Evolutionary conservation across 2,888 invertebrate genomes (phyloP).

Genomic region (Papilio gigon): DNA sequence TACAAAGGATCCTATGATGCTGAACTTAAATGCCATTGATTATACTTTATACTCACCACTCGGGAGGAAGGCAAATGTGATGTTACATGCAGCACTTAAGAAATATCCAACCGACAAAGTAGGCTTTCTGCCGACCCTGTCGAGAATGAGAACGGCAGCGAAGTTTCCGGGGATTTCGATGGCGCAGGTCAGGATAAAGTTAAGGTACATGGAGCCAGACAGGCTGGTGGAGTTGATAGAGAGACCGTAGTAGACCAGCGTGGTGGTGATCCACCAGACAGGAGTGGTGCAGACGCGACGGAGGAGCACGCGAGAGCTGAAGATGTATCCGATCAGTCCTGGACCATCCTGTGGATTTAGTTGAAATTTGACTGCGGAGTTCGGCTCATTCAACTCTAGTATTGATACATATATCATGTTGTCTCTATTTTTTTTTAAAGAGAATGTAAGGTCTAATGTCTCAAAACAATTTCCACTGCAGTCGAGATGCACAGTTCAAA

Average conservation of each 20-base stretch:
- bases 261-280: conserved; percentile 87
- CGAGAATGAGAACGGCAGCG: conserved; percentile 81
- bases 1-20: too few relatives aligned
- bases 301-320: conserved; percentile 77
- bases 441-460: too few relatives aligned
- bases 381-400: too few relatives aligned
- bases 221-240: conserved; percentile 86
- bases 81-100: conserved; percentile 45
- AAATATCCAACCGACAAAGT: conserved; percentile 49
- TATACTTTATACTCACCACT: conserved; percentile 50
- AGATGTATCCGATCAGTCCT: too few relatives aligned
- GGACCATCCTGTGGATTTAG: too few relatives aligned
- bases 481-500: too few relatives aligned
- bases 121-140: conserved; percentile 66
- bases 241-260: conserved; percentile 88
- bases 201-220: conserved; percentile 85
- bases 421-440: too few relatives aligned
- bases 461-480: too few relatives aligned
- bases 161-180: conserved; percentile 86
- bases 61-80: conserved; percentile 46
- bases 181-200: conserved; percentile 82
- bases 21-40: too few relatives aligned
- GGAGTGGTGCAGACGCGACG: conserved; percentile 82
- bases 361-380: too few relatives aligned
- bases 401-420: too few relatives aligned